Evolutionary conservation across 2,113 vertebrate species (phyloP).

Genomic region (Polypterus senegalus): DNA sequence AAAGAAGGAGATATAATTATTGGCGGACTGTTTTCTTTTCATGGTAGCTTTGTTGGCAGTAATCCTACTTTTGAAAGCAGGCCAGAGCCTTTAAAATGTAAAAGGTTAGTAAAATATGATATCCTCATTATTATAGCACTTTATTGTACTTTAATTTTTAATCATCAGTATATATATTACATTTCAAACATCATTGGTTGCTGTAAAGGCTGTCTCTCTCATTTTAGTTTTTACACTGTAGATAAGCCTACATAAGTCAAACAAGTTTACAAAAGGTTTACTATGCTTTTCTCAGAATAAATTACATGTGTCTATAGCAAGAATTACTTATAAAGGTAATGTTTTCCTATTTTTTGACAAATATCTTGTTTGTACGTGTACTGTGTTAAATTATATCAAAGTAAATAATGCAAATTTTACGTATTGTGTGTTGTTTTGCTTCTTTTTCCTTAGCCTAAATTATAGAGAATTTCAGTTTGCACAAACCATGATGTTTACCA

Average conservation of each 20-base stretch:
- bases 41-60: constrained; percentile 39
- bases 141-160: neutral
- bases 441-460: constrained; percentile 33
- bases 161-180: neutral
- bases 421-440: neutral
- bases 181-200: neutral
- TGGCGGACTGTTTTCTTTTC: constrained; percentile 56
- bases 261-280: neutral
- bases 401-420: too few relatives aligned
- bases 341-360: neutral
- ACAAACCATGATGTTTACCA: constrained; percentile 49
- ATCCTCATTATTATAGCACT: neutral
- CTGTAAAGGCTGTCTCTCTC: neutral
- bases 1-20: constrained; percentile 39
- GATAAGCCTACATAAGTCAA: neutral
- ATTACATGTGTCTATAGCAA: neutral
- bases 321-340: neutral
- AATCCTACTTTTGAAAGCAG: constrained; percentile 32
- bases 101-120: constrained; percentile 34
- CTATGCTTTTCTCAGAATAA: too few relatives aligned
- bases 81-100: constrained; percentile 36
- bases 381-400: too few relatives aligned
- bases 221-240: neutral
- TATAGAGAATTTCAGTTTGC: constrained; percentile 46
- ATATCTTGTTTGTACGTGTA: neutral